A percentile compares a stretch with the other conserved stretches of the same genome.
Conservation (phyloP, 2,113 vertebrate genomes). For the Bubo bubo region DNA sequence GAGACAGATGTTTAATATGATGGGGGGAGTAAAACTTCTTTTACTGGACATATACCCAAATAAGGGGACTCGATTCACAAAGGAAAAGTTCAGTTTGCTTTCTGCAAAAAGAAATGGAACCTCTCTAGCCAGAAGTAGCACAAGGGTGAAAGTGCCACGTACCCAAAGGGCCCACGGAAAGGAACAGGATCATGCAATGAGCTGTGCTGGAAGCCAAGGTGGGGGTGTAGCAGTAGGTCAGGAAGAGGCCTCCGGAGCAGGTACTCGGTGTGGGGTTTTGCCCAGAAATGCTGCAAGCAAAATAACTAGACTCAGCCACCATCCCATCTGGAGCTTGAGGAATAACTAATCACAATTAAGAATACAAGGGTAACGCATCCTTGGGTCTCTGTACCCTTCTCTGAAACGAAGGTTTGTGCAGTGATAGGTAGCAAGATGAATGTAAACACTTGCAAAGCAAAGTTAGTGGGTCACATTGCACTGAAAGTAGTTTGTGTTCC, state of each 20-base stretch:
- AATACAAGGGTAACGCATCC: too few relatives aligned
- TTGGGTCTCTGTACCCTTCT: background rate
- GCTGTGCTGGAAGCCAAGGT: background rate
- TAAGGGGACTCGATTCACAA: too few relatives aligned
- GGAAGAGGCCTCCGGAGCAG: background rate
- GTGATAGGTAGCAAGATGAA: background rate
- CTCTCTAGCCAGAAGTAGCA: background rate
- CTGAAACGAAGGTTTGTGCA: background rate
- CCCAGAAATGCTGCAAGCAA: background rate
- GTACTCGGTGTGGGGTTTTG: background rate
- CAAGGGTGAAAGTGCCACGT: background rate
- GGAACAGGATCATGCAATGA: rapidly evolving
- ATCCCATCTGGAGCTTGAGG: background rate
- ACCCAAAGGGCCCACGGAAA: rapidly evolving
- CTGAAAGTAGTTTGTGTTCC: background rate
- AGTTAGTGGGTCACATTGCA: rapidly evolving
- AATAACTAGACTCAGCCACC: background rate
- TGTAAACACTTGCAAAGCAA: background rate
- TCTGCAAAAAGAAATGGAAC: background rate
- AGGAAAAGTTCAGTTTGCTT: background rate
- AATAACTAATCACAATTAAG: background rate
- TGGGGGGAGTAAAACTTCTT: background rate
- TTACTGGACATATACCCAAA: rapidly evolving
- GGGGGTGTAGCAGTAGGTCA: background rate
- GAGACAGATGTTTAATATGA: background rate